Evolutionary conservation across 2,888 invertebrate genomes (phyloP).

Genomic region (Synergus itoensis): DNA sequence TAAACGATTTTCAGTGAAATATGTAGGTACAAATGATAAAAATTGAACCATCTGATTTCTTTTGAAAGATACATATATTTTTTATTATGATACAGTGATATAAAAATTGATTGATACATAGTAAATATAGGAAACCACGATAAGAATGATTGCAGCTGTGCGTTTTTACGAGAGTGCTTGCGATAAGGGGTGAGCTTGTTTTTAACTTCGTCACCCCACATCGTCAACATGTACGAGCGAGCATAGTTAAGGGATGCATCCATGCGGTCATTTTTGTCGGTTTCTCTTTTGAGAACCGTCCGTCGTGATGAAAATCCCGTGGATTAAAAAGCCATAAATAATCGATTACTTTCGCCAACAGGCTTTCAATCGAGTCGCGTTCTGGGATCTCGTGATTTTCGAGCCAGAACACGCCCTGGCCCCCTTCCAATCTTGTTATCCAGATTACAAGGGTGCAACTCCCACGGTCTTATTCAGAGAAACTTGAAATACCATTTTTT

Average conservation of each 20-base stretch:
- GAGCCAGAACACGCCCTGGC: background rate
- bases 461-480: background rate
- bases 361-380: slow-evolving; percentile 35
- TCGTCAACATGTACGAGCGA: slow-evolving; percentile 35
- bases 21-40: too few relatives aligned
- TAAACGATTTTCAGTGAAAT: too few relatives aligned
- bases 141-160: background rate
- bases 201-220: slow-evolving; percentile 21
- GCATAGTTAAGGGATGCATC: slow-evolving; percentile 49
- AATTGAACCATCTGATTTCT: too few relatives aligned
- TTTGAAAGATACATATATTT: too few relatives aligned
- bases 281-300: slow-evolving; percentile 44
- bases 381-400: background rate
- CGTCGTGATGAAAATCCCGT: background rate
- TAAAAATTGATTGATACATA: background rate
- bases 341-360: slow-evolving; percentile 50
- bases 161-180: background rate
- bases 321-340: slow-evolving; percentile 53
- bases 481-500: background rate
- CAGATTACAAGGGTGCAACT: background rate
- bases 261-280: slow-evolving; percentile 46
- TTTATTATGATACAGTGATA: background rate
- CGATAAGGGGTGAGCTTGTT: background rate
- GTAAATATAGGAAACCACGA: background rate
- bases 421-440: background rate